phyloP scores from a whole-genome alignment of 2,888 invertebrate genomes.

The Melikaiella ostensackeni region DNA sequence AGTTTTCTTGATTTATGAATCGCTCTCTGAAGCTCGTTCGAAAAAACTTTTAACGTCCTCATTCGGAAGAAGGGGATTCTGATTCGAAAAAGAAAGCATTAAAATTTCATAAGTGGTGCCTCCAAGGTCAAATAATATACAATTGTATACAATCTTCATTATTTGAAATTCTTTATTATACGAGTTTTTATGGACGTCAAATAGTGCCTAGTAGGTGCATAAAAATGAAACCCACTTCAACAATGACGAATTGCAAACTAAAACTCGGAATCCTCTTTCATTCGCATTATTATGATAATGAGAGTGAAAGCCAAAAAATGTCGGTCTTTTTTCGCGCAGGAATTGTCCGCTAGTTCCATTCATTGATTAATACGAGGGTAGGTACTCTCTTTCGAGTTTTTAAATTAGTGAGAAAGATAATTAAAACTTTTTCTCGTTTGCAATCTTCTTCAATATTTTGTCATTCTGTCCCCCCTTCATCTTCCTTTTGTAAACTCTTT shows the following conservation, averaged over 20 bases:
- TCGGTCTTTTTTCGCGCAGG: slow-evolving; percentile 72
- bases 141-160: too few species aligned
- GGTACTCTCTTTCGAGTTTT: slow-evolving; percentile 46
- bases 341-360: slow-evolving; percentile 73
- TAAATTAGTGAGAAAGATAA: slow-evolving; percentile 40
- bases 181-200: background rate
- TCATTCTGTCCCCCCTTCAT: background rate
- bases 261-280: slow-evolving; percentile 72
- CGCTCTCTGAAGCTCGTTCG: slow-evolving; percentile 3
- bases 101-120: background rate
- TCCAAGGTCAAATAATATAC: too few species aligned
- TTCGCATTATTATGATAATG: slow-evolving; percentile 76
- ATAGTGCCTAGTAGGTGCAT: slow-evolving; percentile 1
- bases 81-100: background rate
- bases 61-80: background rate
- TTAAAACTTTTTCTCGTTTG: slow-evolving; percentile 29
- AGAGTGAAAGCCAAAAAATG: slow-evolving; percentile 74
- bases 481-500: background rate
- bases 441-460: background rate
- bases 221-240: slow-evolving; percentile 16
- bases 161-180: too few species aligned
- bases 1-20: slow-evolving; percentile 12
- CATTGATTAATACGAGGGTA: slow-evolving; percentile 69
- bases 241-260: slow-evolving; percentile 41
- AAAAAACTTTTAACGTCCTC: background rate